Base-by-base conservation (phyloP, 1,140 invertebrate genomes). In the Drosophila athabasca region DNA sequence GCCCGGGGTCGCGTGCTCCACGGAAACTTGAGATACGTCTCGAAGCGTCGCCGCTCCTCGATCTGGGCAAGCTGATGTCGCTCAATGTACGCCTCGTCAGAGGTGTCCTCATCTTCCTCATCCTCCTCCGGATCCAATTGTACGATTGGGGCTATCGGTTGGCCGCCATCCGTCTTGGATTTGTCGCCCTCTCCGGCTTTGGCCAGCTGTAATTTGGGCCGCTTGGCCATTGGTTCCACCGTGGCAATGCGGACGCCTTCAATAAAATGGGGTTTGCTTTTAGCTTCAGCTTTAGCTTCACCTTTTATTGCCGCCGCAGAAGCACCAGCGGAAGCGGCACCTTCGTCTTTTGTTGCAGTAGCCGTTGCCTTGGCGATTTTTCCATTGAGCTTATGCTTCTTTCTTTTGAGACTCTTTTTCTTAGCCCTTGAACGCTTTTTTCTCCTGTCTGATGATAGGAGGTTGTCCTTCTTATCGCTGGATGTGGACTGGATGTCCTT, bases 41-140 rank as follows among this genome's bases (percentile, higher is more conserved):
- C 94, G 85, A 97, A 97, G 53, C 95, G 95, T 80, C 95, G 96
- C 55, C 94, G 94, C 90, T 97, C 97, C 64, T 96, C 95, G n/a
- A 94, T 91, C 92, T 97, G 95, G 79, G 95, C 95, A 48, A 93
- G 93, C 44, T 95, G 94, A 90, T 97, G 97, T 19, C 96, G 93
- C 11, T 91, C 78, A 9, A 93, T 87, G 78, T 94, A 94, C 0
- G 93, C 93, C 71, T 96, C 95, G 73, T 97, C 96, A 9, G 94
- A 94, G 35, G 96, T 91, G 90, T 97, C 96, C 50, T 90, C 90
- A 8, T 71, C 60, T 6, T 52, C 60, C 1, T 19, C 55, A 2
- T 62, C 69, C 2, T 58, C 61, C 24, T 57, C 57, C 22, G 58
- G 58, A 5, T 22, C 45, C 8, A 9, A 11, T 8, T 31, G 26